Conservation (phyloP, 2,797 vertebrate genomes). For the Gallinago nigripennis region DNA sequence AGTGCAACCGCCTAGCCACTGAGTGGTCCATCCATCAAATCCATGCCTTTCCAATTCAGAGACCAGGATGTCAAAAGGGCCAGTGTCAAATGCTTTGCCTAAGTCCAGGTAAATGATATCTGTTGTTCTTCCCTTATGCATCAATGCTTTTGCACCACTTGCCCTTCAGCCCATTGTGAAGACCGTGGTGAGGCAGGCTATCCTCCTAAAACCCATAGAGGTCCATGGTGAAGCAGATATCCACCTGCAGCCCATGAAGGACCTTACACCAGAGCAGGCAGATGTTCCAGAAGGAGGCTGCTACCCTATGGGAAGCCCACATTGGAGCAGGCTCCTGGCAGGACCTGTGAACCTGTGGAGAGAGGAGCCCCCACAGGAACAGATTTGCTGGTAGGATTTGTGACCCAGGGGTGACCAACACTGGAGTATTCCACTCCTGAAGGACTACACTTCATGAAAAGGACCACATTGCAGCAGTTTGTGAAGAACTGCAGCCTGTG, state of each 20-base stretch:
- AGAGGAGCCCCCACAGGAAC: accelerated
- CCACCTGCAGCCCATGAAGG: accelerated
- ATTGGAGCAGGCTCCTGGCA: neutral
- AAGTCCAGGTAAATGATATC: no score
- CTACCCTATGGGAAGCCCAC: accelerated
- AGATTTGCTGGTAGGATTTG: neutral
- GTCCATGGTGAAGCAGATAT: neutral
- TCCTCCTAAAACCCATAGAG: neutral
- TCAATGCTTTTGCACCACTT: neutral
- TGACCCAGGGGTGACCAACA: accelerated
- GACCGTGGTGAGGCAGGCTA: neutral
- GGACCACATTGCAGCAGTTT: neutral
- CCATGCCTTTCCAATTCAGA: no score
- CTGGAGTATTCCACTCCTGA: neutral
- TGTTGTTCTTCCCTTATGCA: no score
- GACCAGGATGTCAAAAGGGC: no score
- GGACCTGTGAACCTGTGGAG: neutral
- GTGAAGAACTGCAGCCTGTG: neutral
- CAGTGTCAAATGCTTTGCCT: no score
- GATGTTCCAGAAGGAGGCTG: neutral
- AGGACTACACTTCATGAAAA: neutral
- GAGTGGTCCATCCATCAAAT: no score
- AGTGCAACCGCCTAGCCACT: no score
- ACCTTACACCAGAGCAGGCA: accelerated
- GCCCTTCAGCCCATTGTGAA: neutral